Evolutionary conservation across 2,888 invertebrate species (phyloP).

Genomic region (Plebejus argus): DNA sequence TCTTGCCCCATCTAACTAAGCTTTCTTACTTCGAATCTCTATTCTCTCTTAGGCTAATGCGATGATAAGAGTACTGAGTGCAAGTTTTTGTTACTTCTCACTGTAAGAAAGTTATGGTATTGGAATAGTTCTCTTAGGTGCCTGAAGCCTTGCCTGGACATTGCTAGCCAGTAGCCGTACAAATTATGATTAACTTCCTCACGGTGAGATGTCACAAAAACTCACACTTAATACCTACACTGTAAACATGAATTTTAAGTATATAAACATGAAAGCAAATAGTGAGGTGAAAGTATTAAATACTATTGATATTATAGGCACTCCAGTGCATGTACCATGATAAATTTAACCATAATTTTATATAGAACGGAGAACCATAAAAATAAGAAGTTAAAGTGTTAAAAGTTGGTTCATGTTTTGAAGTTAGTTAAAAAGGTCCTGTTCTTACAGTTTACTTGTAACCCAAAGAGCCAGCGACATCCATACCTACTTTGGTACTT

Average conservation of each 20-base stretch:
- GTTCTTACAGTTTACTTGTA: no score
- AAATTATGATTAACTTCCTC: no score
- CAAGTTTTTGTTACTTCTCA: neutral
- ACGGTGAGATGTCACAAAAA: neutral
- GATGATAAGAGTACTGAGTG: neutral
- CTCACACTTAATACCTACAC: neutral
- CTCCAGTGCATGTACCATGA: conserved; percentile 9
- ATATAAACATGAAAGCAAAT: conserved; percentile 66
- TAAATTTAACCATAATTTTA: conserved; percentile 24
- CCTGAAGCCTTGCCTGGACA: no score
- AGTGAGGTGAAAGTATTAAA: conserved; percentile 56
- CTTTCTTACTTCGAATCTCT: neutral
- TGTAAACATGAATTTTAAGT: conserved; percentile 33
- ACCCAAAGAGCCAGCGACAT: no score
- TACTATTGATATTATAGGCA: conserved; percentile 6
- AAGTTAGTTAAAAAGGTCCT: no score
- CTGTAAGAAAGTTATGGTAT: no score
- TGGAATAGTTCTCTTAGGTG: no score
- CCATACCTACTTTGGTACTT: no score
- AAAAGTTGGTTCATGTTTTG: no score
- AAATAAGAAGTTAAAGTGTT: neutral
- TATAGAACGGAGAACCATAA: neutral
- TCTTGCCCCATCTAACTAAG: neutral
- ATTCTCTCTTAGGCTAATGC: neutral
- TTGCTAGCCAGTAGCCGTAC: no score